Evolutionary conservation across 2,888 invertebrate species (phyloP).

Genomic region (Leptogaster cylindrica): DNA sequence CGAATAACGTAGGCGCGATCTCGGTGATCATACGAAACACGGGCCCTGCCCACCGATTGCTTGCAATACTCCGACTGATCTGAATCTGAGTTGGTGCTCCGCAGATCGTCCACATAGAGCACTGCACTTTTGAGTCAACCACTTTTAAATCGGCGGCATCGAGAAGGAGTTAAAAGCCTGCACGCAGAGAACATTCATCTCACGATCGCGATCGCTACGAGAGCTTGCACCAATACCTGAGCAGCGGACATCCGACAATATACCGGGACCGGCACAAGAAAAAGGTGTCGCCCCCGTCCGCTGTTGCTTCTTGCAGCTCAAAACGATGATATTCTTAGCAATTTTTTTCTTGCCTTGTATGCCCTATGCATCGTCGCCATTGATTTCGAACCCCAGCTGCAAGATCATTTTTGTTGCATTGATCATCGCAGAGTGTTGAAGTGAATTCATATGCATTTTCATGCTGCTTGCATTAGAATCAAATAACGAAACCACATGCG

Average conservation of each 20-base stretch:
- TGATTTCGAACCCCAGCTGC: neutral
- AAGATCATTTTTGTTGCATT: neutral
- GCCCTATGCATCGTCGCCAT: neutral
- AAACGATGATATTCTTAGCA: neutral
- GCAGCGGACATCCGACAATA: neutral
- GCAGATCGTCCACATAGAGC: neutral
- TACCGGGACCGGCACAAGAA: neutral
- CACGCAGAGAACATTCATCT: too few species aligned
- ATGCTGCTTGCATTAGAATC: neutral
- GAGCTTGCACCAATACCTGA: neutral
- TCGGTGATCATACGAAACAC: conserved; percentile 3
- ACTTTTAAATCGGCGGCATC: conserved; percentile 3
- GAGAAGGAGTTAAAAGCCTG: neutral
- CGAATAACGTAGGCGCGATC: conserved; percentile 14
- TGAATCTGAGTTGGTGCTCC: too few species aligned
- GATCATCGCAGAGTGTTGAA: neutral
- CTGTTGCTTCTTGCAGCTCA: neutral
- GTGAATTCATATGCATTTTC: too few species aligned
- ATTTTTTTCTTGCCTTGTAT: neutral
- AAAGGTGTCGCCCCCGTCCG: neutral
- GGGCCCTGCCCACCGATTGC: conserved; percentile 15
- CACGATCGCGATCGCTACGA: neutral
- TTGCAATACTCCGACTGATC: conserved; percentile 26
- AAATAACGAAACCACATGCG: neutral
- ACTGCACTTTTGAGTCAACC: conserved; percentile 1